Evolutionary conservation across 1,140 invertebrate species (phyloP).

Genomic region (Magallana ariakensis): DNA sequence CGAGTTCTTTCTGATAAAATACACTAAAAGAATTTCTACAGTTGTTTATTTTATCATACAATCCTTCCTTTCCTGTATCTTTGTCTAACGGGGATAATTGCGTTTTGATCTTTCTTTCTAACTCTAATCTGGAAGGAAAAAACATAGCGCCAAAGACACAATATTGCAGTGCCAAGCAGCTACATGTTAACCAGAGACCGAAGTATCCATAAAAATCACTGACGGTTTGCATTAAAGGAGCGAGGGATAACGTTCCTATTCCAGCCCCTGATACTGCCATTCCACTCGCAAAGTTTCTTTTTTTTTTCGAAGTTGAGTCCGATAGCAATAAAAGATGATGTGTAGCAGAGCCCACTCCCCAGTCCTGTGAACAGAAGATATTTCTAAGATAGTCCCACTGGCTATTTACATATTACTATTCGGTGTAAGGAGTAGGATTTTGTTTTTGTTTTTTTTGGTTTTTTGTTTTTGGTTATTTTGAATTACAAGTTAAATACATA

Average conservation of each 20-base stretch:
- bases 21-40: not conserved
- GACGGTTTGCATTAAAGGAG: slow-evolving; percentile 16
- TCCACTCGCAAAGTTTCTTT: slow-evolving; percentile 41
- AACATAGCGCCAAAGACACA: slow-evolving; percentile 36
- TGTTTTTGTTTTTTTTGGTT: too few species aligned
- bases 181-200: not conserved
- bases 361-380: not conserved
- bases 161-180: slow-evolving; percentile 21
- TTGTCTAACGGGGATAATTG: not conserved
- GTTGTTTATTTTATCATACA: not conserved
- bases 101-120: not conserved
- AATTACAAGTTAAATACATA: too few species aligned
- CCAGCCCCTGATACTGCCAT: slow-evolving; percentile 22
- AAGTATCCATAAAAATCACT: slow-evolving; percentile 19
- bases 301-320: slow-evolving; percentile 41
- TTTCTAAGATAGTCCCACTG: not conserved
- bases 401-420: not conserved
- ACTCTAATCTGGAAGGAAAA: slow-evolving; percentile 12
- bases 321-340: slow-evolving; percentile 38
- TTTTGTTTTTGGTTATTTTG: too few species aligned
- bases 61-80: not conserved
- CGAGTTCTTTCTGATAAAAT: not conserved
- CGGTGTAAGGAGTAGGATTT: too few species aligned
- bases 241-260: slow-evolving; percentile 3
- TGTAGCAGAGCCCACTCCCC: slow-evolving; percentile 11